A percentile compares a stretch with the other conserved stretches of the same genome.
Conservation (phyloP, 1,140 invertebrate genomes). For the Drosophila varians region DNA sequence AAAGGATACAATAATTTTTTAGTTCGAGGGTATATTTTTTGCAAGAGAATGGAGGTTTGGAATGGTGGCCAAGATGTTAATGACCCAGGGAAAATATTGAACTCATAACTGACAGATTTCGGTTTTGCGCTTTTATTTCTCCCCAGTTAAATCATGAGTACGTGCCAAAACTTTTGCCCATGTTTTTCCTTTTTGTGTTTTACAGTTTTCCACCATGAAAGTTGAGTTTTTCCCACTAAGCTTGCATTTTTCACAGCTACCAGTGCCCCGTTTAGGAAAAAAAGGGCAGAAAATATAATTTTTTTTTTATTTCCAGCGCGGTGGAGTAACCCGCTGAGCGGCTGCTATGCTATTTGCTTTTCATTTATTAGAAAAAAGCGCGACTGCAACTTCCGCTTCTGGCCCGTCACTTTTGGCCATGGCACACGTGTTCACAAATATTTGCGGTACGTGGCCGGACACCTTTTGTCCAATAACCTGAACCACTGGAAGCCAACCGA, state of each 20-base stretch:
- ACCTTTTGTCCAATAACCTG: slow-evolving; percentile 45
- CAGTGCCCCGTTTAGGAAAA: slow-evolving; percentile 2
- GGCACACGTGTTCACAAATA: slow-evolving; percentile 79
- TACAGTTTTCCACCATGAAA: not conserved
- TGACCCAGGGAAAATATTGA: slow-evolving; percentile 60
- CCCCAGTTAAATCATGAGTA: slow-evolving; percentile 40
- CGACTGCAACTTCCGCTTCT: slow-evolving; percentile 42
- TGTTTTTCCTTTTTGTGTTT: slow-evolving; percentile 1
- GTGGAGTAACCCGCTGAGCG: slow-evolving; percentile 25
- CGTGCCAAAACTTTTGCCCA: slow-evolving; percentile 58
- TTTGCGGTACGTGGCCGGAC: slow-evolving; percentile 76
- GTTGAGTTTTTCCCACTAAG: slow-evolving; percentile 16
- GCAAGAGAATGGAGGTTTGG: not conserved
- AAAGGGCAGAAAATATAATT: slow-evolving; percentile 44
- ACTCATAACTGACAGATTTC: slow-evolving; percentile 44
- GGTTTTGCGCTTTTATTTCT: slow-evolving; percentile 1
- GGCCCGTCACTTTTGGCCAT: slow-evolving; percentile 66
- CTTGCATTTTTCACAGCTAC: slow-evolving; percentile 22
- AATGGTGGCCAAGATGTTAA: slow-evolving; percentile 31
- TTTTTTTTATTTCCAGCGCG: slow-evolving; percentile 57
- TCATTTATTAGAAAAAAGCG: slow-evolving; percentile 74
- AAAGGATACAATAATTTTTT: too few species aligned
- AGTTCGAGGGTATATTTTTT: too few species aligned
- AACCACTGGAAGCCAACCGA: not conserved
- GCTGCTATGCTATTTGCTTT: slow-evolving; percentile 70